Evolutionary conservation across 2,888 invertebrate genomes (phyloP).

Genomic region (Scaptomyza cyrtandrae): DNA sequence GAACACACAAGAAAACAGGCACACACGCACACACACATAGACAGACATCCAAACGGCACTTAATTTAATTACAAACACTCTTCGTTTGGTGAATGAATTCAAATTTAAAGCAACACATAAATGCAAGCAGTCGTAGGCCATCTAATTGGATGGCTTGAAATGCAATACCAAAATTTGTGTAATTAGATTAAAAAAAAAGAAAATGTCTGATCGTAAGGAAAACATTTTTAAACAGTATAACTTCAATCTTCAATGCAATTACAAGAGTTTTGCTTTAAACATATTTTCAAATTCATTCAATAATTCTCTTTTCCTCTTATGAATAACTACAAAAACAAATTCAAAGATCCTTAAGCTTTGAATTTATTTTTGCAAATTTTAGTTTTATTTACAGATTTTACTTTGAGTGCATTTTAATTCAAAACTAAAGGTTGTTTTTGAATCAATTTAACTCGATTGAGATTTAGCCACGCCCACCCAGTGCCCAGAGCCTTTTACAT

Average conservation of each 20-base stretch:
- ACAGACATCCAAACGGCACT: conserved; percentile 6
- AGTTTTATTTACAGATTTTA: no score
- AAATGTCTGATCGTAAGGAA: neutral
- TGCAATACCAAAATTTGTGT: conserved; percentile 2
- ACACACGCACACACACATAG: neutral
- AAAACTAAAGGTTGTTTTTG: neutral
- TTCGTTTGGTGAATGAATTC: conserved; percentile 32
- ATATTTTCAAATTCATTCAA: no score
- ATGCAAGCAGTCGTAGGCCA: conserved; percentile 24
- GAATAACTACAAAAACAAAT: no score
- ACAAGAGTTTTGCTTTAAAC: no score
- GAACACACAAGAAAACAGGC: conserved; percentile 8
- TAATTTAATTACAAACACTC: conserved; percentile 34
- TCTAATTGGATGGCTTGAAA: neutral
- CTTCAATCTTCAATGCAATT: no score
- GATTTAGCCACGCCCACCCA: conserved; percentile 37
- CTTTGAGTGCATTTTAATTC: no score
- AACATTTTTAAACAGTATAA: neutral
- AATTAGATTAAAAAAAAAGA: neutral
- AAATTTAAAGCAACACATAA: conserved; percentile 1
- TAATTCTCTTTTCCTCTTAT: no score
- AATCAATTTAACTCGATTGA: conserved; percentile 5
- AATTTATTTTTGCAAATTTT: no score
- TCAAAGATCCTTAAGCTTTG: no score
- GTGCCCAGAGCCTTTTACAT: neutral